Evolutionary conservation across 2,888 invertebrate genomes (phyloP), one percentile per base, ranked within the genome.

Genomic region (Chloromyia formosa): DNA sequence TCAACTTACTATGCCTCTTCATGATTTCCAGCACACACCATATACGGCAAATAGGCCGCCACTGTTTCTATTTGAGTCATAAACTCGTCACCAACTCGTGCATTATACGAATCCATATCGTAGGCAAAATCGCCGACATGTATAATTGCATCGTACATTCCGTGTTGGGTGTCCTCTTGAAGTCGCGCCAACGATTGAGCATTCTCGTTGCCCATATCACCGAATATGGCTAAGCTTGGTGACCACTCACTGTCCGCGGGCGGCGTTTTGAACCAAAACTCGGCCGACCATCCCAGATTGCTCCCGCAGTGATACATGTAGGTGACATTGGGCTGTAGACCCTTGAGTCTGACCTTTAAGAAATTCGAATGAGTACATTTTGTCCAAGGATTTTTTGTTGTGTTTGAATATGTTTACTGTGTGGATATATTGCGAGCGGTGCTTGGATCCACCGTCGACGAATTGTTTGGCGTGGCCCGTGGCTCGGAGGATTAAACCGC

Each of bases 91-190:
- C 98, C 98, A 27, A 95, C 91, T 75, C 86, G 85, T 0, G 92
- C 96, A 82, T 96, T 88, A 78, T 94, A 88, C 79, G 90, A 86
- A 84, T 95, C 87, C 95, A 97, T 94, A 84, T 97, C 94, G 85
- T 97, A 97, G 0, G 96, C 97, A 86, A 97, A 95, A 87, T 97
- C 97, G 0, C 96, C 96, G 56, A 96, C 94, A 86, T 97, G 97
- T 73, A 97, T 88, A 73, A 95, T 90, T 74, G 94, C 90, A 87
- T 97, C 95, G 84, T 95, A 96, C 82, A 90, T 85, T 10, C 90
- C 92, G 58, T 89, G 87, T 81, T 95, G 92, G 0, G 93, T 89
- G 81, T 97, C 96, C 80, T 93, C 88, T 85, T 96, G 95, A 7
- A 98, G 86, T 77, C 94, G 89, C 0, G 92, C 89, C 73, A 98